Conservation (phyloP, 2,888 invertebrate species). For the Poecilobothrus nobilitatus region DNA sequence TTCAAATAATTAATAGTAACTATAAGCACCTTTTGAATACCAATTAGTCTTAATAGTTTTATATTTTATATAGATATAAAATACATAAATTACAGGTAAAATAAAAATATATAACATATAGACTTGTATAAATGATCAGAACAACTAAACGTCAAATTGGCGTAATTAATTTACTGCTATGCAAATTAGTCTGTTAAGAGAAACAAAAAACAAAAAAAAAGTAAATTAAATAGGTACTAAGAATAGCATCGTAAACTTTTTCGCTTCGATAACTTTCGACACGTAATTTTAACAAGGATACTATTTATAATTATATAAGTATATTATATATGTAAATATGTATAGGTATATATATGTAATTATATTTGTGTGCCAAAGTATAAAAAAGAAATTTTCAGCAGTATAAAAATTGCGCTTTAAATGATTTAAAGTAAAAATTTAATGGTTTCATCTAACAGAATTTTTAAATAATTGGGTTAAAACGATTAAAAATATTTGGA, state of each 20-base stretch:
- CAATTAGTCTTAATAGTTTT: too few species aligned
- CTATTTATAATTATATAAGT: neutral
- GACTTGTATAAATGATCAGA: neutral
- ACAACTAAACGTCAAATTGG: constrained; percentile 1
- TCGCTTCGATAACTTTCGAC: neutral
- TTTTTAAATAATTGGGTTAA: too few species aligned
- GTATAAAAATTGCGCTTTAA: too few species aligned
- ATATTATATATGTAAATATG: neutral
- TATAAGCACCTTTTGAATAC: too few species aligned
- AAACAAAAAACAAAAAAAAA: neutral
- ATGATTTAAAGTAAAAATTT: too few species aligned
- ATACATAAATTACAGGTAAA: neutral
- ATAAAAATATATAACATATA: neutral
- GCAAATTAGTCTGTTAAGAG: neutral
- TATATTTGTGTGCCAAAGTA: neutral
- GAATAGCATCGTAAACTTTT: neutral
- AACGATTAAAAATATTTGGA: too few species aligned
- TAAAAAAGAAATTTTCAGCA: too few species aligned
- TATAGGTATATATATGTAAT: neutral
- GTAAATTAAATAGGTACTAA: neutral
- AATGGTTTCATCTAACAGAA: too few species aligned
- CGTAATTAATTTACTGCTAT: neutral
- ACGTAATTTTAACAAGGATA: neutral
- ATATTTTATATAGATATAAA: too few species aligned
- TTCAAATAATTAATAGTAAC: too few species aligned